Conservation (phyloP, 1,140 invertebrate species). For the Drosophila orena region DNA sequence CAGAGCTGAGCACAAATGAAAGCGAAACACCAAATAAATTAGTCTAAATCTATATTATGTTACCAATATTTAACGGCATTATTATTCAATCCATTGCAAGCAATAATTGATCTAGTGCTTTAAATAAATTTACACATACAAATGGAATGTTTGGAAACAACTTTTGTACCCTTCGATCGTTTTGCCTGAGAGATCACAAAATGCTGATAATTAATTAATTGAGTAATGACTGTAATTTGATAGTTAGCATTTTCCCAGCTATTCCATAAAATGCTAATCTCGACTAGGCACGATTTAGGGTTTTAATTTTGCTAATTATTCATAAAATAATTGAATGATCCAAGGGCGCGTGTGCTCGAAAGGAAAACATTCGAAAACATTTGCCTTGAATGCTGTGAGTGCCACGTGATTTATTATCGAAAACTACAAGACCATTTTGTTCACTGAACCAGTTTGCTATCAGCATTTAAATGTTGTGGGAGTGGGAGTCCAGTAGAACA, state of each 20-base stretch:
- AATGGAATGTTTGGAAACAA: conserved; percentile 7
- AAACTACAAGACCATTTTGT: conserved; percentile 46
- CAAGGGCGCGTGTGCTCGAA: conserved; percentile 48
- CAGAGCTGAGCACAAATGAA: conserved; percentile 44
- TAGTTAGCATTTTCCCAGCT: background rate
- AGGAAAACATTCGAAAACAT: conserved; percentile 47
- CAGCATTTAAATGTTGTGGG: conserved; percentile 39
- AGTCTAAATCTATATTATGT: conserved; percentile 49
- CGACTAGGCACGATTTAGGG: conserved; percentile 37
- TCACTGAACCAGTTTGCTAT: conserved; percentile 46
- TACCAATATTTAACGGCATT: conserved; percentile 25
- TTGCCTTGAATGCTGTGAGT: conserved; percentile 37
- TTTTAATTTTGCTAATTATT: conserved; percentile 41
- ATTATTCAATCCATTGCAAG: conserved; percentile 9
- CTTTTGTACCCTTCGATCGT: background rate
- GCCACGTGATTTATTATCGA: conserved; percentile 50
- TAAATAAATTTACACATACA: conserved; percentile 50
- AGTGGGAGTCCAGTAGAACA: conserved; percentile 31
- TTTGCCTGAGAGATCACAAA: background rate
- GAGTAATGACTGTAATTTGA: conserved; percentile 16
- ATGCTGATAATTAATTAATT: background rate
- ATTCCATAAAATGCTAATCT: conserved; percentile 44
- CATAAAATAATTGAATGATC: conserved; percentile 39
- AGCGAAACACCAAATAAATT: conserved; percentile 62
- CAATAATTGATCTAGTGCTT: conserved; percentile 35